Base-by-base conservation (phyloP, 2,888 invertebrate genomes). In the Caenorhabditis panamensis region DNA sequence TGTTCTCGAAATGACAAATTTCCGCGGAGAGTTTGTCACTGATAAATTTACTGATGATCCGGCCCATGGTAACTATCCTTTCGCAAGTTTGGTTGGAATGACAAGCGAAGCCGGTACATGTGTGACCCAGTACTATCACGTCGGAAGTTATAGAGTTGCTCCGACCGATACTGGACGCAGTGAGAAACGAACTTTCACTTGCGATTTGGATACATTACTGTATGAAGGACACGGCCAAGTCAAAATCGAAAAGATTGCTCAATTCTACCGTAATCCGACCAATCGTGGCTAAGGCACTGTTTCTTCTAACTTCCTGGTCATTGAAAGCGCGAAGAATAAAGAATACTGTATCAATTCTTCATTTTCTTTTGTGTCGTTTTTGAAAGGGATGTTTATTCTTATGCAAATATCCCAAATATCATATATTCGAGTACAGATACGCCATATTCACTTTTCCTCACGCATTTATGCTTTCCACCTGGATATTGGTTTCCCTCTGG, bases 1-100 rank as follows among this genome's bases (percentile, higher is more conserved):
- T 9, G 58, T 58, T 36, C 18, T 58, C 8, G 58, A 58, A 36
- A 36, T 36, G 1, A 58, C 58, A 1, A 58, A 58, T 36, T 58
- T 36, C 20, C 58, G 58, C 5, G 31, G 36, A 8, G 16, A n/a
- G n/a, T 58, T 58, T 18, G 11, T n/a, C 11, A 1, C 13, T 4
- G 36, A 37, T 20, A 20, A 16, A 0, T 20, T 58, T 28, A 16
- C 54, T 3, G 58, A n/a, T 1, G 56, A 58, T 58, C 53, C 26
- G n/a, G 9, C 1, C 9, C 16, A 22, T 4, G 5, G 9, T 1
- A 36, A 5, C 11, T 58, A 58, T 13, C 4, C n/a, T 0, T 37
- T 31, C 1, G 56, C 56, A 18, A 18, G 36, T 18, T 2, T 37
- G 3, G 37, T 58, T 1, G 58, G 36, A 0, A 9, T 37, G 20